Conservation (phyloP, 2,797 vertebrate genomes). For the Sebastes oblongus region DNA sequence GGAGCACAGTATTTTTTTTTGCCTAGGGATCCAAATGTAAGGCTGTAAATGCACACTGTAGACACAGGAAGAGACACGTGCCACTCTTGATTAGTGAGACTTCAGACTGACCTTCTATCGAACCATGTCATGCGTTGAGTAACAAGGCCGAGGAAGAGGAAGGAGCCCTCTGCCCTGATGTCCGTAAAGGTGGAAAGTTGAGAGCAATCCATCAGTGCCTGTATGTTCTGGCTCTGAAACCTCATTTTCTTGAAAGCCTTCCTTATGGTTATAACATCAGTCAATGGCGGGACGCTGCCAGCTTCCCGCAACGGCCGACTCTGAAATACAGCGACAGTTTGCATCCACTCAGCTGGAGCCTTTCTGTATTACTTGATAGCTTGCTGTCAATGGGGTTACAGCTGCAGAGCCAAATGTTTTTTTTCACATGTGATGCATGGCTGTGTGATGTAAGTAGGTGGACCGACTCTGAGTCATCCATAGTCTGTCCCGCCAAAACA, state of each 20-base stretch:
- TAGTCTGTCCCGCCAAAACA: conserved; percentile 17
- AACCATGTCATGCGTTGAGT: background rate
- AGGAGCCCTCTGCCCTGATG: conserved; percentile 8
- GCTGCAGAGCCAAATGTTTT: conserved; percentile 25
- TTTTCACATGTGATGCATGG: conserved; percentile 40
- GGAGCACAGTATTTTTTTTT: background rate
- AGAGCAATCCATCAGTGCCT: conserved; percentile 57
- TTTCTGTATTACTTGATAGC: conserved; percentile 53
- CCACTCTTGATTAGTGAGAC: conserved; percentile 5
- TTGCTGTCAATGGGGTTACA: conserved; percentile 38
- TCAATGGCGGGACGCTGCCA: conserved; percentile 44
- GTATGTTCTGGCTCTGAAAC: conserved; percentile 44
- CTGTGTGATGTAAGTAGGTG: conserved; percentile 38
- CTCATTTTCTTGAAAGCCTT: conserved; percentile 72
- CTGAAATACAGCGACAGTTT: conserved; percentile 48
- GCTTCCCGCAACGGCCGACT: conserved; percentile 20
- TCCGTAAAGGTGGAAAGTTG: conserved; percentile 49
- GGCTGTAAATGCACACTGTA: background rate
- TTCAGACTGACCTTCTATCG: background rate
- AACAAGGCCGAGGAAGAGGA: background rate
- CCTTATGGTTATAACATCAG: conserved; percentile 54
- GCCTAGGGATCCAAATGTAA: background rate
- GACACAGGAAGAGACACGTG: background rate
- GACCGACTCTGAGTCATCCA: conserved; percentile 33
- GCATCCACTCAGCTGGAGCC: conserved; percentile 24